These are phyloP conservation scores for Platorchestia sp. DNA, from an alignment of 1,140 invertebrate genomes.

Conservation along the genomic window DNA sequence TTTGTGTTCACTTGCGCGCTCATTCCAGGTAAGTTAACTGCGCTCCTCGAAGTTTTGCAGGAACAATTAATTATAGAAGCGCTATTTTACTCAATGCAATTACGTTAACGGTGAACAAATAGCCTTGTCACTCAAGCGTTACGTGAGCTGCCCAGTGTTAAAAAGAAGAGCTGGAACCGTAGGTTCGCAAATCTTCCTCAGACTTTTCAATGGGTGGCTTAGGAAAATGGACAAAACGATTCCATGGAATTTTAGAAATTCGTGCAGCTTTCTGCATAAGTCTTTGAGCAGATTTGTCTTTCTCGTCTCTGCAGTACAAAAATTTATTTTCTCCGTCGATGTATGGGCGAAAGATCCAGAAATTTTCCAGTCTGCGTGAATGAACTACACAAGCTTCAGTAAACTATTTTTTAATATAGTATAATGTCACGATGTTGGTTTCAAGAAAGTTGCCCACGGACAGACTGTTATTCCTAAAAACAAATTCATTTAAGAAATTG, in stretches of 20 bases:
- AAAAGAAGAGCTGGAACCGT: neutral
- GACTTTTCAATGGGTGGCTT: neutral
- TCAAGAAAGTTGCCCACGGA: no score
- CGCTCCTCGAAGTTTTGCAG: neutral
- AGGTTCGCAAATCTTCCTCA: neutral
- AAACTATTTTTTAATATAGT: neutral
- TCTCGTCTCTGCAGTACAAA: neutral
- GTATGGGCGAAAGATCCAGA: neutral
- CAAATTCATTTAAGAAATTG: no score
- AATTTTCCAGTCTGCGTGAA: neutral
- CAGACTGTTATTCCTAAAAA: no score
- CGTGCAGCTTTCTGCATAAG: neutral
- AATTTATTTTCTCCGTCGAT: neutral
- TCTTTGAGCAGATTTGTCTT: neutral
- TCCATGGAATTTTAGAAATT: neutral
- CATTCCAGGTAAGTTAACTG: neutral
- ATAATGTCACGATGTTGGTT: neutral
- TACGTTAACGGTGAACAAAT: conserved; percentile 15
- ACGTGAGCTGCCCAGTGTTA: neutral
- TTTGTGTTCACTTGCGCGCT: neutral
- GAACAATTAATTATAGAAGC: neutral
- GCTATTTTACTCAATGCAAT: neutral
- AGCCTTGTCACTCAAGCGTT: conserved; percentile 2
- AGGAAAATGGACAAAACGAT: neutral
- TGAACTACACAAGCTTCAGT: neutral